Base-by-base conservation (phyloP, 2,888 invertebrate genomes). In the Omphaloscelis lunosa region DNA sequence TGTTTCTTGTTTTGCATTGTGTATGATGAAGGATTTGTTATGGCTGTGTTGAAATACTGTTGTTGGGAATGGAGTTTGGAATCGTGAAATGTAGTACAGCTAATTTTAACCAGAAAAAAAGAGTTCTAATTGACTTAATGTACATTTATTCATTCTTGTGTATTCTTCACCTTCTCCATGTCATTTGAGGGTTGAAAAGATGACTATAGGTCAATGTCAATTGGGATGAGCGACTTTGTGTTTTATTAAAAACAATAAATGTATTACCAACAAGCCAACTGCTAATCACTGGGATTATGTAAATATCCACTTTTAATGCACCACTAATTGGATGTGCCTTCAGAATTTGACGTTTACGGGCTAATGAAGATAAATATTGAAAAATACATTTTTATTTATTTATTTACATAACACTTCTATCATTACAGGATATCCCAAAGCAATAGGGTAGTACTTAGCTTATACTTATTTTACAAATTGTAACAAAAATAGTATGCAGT, bases 1-100 rank as follows among this genome's bases (percentile, higher is more conserved):
- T 75, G 72, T 83, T 86, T 58, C 86, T 84, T 83, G 86, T 86
- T 86, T 72, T 79, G 86, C 70, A 72, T 86, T 86, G 74, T 86
- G 61, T 86, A 73, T 84, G 83, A 84, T 83, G 72, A 71, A 75
- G 62, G 56, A 86, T 86, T 78, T 66, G 79, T 84, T 73, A 77
- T 61, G 78, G 65, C 45, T 34, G 59, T 56, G 74, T 70, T 72
- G 82, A 71, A 72, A 74, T 85, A 82, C 58, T 76, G 82, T 48
- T 70, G 70, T 82, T 85, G 59, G 59, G n/a, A 84, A 71, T 81
- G 65, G 58, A 72, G 61, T 80, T 80, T 53, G n/a, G 39, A 59
- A 65, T 65, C 65, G 45, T 41, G 39, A 41, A 81, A 51, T 65
- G 29, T 63, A 17, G 2, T 79, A n/a, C 3, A 5, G 41, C 11